Evolutionary conservation across 2,113 vertebrate genomes (phyloP).

Genomic region (Orycteropus afer): DNA sequence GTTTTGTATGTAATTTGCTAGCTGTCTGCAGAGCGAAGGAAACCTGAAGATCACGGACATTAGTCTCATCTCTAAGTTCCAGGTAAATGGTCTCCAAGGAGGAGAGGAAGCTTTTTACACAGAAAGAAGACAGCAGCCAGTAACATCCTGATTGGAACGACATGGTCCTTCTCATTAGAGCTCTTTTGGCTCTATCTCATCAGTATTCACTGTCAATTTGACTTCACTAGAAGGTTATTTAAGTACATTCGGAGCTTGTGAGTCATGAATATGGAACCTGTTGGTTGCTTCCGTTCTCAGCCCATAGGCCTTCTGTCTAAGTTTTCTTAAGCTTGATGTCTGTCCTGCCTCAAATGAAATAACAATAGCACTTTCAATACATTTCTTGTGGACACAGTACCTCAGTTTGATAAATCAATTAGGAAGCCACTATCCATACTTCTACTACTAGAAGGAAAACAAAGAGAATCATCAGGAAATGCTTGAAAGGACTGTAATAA

Average conservation of each 20-base stretch:
- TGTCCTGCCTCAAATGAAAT: not conserved
- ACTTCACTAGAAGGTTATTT: not conserved
- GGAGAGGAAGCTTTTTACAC: not conserved
- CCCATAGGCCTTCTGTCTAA: not conserved
- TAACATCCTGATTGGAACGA: not conserved
- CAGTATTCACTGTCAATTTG: not conserved
- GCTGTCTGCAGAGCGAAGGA: not conserved
- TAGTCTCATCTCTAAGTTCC: not conserved
- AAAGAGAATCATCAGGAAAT: not conserved
- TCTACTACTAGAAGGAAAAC: not conserved
- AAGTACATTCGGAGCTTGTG: slow-evolving; percentile 10
- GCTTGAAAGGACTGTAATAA: not conserved
- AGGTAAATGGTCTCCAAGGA: slow-evolving; percentile 16
- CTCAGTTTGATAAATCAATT: not conserved
- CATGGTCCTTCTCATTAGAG: not conserved
- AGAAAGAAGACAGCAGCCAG: not conserved
- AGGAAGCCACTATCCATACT: not conserved
- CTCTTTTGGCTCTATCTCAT: not conserved
- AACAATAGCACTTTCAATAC: too few species aligned
- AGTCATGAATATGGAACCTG: not conserved
- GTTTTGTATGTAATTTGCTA: not conserved
- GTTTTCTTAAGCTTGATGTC: not conserved
- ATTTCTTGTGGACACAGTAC: not conserved
- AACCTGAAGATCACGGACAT: not conserved
- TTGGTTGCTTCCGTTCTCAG: not conserved